Evolutionary conservation across 2,797 vertebrate species (phyloP).

Genomic region (Periparus ater): DNA sequence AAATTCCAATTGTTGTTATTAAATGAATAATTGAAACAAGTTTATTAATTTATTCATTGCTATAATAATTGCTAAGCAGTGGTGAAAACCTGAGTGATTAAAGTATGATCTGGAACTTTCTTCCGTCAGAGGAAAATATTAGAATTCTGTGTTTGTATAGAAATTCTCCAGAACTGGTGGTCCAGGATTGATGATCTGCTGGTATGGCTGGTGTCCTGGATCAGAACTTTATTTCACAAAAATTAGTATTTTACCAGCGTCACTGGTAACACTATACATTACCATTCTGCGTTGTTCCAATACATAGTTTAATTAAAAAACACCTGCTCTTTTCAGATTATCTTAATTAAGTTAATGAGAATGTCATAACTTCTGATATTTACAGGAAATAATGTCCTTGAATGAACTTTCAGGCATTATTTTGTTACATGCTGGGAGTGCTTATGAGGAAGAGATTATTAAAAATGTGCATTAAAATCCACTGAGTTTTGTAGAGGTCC

Average conservation of each 20-base stretch:
- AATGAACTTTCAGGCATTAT: not conserved
- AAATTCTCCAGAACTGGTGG: not conserved
- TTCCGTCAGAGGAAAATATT: not conserved
- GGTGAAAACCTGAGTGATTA: conserved; percentile 3
- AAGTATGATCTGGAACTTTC: not conserved
- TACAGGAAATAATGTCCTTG: not conserved
- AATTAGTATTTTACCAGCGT: not conserved
- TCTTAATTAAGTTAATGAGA: conserved; percentile 11
- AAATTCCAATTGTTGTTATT: conserved; percentile 44
- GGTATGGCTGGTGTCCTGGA: not conserved
- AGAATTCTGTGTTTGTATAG: not conserved
- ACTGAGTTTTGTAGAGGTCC: not conserved
- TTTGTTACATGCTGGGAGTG: not conserved
- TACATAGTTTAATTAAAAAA: not conserved
- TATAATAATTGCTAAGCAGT: conserved; percentile 15
- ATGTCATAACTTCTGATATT: not conserved
- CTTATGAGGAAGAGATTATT: not conserved
- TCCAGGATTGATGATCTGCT: not conserved
- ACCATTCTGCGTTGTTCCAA: not conserved
- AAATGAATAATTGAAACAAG: conserved; percentile 30
- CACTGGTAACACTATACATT: not conserved
- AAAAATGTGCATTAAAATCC: not conserved
- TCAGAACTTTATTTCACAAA: not conserved
- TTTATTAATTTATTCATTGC: conserved; percentile 7
- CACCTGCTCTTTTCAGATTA: not conserved